A percentile compares a stretch with the other conserved stretches of the same genome.
Conservation (phyloP, 2,888 invertebrate species). For the Pteria penguin region DNA sequence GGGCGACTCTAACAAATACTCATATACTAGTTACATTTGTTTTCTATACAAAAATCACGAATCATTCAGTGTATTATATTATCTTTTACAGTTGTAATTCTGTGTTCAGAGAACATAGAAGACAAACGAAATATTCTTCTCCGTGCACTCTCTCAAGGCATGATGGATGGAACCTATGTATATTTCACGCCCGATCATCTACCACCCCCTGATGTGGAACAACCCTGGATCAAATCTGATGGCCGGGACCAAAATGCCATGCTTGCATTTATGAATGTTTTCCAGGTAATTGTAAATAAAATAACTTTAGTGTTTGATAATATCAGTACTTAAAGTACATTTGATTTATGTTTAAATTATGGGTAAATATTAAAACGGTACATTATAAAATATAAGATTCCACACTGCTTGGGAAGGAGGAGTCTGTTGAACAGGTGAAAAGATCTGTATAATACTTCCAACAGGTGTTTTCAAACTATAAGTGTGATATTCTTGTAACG, state of each 20-base stretch:
- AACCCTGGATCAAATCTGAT: conserved; percentile 60
- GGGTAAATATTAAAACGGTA: too few species aligned
- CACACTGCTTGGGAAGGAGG: too few species aligned
- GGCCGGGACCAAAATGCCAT: conserved; percentile 48
- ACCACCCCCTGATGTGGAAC: conserved; percentile 54
- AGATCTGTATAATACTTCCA: too few species aligned
- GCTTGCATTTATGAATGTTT: conserved; percentile 53
- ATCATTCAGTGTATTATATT: neutral
- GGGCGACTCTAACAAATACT: too few species aligned
- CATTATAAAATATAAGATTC: too few species aligned
- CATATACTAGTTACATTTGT: too few species aligned
- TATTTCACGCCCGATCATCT: conserved; percentile 66
- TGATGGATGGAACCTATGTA: conserved; percentile 63
- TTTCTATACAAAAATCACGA: too few species aligned
- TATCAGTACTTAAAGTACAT: too few species aligned
- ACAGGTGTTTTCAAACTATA: too few species aligned
- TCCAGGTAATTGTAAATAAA: conserved; percentile 52
- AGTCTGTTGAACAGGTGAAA: too few species aligned
- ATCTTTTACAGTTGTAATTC: conserved; percentile 58
- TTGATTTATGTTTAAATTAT: too few species aligned
- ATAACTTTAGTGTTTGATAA: neutral
- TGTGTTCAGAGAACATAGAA: conserved; percentile 58
- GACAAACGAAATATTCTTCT: conserved; percentile 58
- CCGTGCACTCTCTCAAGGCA: conserved; percentile 56
- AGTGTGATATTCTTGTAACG: too few species aligned